Percentiles rank a stretch among this genome's conserved stretches.
phyloP scores from a whole-genome alignment of 2,113 vertebrate genomes.

The Ailuropoda melanoleuca region DNA sequence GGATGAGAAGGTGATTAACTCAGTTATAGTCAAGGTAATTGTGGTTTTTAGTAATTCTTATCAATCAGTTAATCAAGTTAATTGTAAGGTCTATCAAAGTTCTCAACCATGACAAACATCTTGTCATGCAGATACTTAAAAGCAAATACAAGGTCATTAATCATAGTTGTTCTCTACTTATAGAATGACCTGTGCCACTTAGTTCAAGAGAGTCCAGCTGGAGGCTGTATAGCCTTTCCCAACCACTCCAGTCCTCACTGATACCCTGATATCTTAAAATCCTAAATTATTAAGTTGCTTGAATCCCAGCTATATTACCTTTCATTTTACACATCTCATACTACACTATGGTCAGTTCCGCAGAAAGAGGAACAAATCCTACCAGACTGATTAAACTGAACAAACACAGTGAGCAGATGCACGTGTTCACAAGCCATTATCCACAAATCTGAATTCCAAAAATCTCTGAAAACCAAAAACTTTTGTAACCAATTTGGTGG shows the following conservation, averaged over 20 bases:
- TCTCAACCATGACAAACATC: conserved; percentile 48
- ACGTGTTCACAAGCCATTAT: neutral
- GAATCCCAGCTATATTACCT: neutral
- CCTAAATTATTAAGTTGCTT: conserved; percentile 15
- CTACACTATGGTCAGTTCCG: neutral
- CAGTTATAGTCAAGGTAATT: neutral
- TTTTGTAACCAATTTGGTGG: neutral
- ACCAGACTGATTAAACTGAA: neutral
- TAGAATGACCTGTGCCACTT: neutral
- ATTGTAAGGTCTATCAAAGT: conserved; percentile 41
- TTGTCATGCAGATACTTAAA: conserved; percentile 21
- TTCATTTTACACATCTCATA: conserved; percentile 26
- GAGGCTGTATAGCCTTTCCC: neutral
- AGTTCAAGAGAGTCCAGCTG: neutral
- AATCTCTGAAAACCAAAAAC: conserved; percentile 3
- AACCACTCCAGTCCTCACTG: neutral
- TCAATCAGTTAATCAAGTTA: conserved; percentile 53
- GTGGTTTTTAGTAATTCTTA: conserved; percentile 53
- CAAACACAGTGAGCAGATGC: neutral
- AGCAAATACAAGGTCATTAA: conserved; percentile 52
- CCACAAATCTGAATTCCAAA: conserved; percentile 38
- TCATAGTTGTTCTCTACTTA: neutral
- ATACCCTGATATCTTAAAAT: neutral
- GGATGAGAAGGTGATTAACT: neutral
- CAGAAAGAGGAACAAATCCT: conserved; percentile 35